Base-by-base conservation (phyloP, 2,888 invertebrate genomes). In the Boloria selene region DNA sequence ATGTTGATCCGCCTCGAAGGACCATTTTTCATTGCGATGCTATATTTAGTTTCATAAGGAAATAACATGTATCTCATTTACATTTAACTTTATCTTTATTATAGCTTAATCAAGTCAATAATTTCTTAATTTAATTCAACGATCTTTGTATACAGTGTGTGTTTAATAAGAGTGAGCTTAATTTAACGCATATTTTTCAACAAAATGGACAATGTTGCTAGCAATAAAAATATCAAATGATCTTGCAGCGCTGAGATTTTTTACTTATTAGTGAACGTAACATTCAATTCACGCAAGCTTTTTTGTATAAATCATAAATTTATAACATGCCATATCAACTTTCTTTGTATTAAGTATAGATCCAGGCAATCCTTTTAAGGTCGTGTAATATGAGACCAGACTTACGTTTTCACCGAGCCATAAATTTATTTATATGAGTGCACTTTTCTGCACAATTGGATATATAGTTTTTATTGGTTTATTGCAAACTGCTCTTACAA, bases 281-380 rank as follows among this genome's bases (percentile, higher is more conserved):
- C 38, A 61, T 22, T 16, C 45, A 22, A 45, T 56, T n/a, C 22
- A 56, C 45, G 52, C 42, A 61, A 58, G 55, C 53, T 55, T 64
- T 44, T 50, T 17, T 64, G n/a, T n/a, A 42, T 61, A 61, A 61
- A 65, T 68, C 42, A 66, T 70, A 70, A 65, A 67, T 68, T 70
- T 53, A 68, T 62, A 71, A 51, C 70, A 67, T 70, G 55, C 67
- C 70, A 68, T 65, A 68, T 68, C 55, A 49, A 66, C 70, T 72
- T 70, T 73, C 68, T 70, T 69, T 70, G 68, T 69, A 67, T 68
- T 49, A 65, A 64, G 64, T 67, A 61, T 70, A 68, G 45, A 67
- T 58, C 58, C 45, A 55, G 61, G 60, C 65, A 51, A 13, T 26
- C 72, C 72, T 67, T 71, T 68, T 72, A 71, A 67, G 67, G 71